Evolutionary conservation across 2,888 invertebrate genomes (phyloP).

Genomic region (Minunthozetes semirufus): DNA sequence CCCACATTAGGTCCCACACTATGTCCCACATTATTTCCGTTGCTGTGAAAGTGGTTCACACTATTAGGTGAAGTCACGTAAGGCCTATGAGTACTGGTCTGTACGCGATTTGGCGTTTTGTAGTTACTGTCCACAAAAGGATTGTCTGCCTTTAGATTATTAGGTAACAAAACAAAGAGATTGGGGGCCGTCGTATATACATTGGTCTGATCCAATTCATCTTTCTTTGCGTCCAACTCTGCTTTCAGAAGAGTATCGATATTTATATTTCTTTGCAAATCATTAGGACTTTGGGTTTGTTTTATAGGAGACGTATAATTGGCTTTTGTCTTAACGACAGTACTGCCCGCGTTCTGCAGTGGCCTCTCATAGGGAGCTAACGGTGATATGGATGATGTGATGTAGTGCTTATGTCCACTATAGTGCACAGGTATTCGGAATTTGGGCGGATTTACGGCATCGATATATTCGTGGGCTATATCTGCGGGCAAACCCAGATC

Average conservation of each 20-base stretch:
- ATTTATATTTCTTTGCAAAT: neutral
- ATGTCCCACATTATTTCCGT: slow-evolving; percentile 26
- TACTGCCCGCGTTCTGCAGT: slow-evolving; percentile 18
- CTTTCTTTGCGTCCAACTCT: slow-evolving; percentile 35
- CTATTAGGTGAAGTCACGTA: neutral
- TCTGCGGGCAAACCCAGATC: slow-evolving; percentile 33
- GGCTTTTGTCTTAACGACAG: slow-evolving; percentile 8
- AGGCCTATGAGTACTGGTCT: neutral
- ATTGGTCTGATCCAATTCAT: slow-evolving; percentile 30
- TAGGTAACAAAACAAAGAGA: slow-evolving; percentile 8
- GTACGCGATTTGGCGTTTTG: slow-evolving; percentile 21
- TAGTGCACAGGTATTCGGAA: slow-evolving; percentile 12
- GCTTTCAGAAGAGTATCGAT: slow-evolving; percentile 27
- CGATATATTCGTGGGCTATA: slow-evolving; percentile 35
- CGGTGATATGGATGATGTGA: slow-evolving; percentile 5
- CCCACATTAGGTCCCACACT: no score
- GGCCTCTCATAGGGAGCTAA: neutral
- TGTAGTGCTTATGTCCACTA: neutral
- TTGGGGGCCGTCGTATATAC: slow-evolving; percentile 9
- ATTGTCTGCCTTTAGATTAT: neutral
- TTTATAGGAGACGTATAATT: neutral
- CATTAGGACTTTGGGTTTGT: neutral
- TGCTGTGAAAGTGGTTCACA: neutral
- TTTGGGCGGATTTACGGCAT: slow-evolving; percentile 35
- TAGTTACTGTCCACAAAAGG: slow-evolving; percentile 16